Conservation (phyloP, 2,113 vertebrate species). For the Malurus cyaneus region DNA sequence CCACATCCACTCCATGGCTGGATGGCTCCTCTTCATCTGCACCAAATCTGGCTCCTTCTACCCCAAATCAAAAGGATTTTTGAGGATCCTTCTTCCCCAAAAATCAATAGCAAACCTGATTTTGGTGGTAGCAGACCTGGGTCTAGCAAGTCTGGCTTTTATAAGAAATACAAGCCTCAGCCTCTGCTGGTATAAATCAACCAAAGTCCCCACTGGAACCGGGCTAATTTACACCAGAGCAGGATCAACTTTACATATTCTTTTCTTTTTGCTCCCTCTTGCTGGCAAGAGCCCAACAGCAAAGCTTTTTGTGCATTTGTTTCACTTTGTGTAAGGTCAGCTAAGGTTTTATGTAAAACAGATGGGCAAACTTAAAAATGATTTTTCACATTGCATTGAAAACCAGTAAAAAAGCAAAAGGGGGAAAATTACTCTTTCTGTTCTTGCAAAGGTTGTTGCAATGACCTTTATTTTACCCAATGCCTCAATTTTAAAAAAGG, state of each 20-base stretch:
- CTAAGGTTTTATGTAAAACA: conserved; percentile 65
- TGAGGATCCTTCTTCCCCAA: not conserved
- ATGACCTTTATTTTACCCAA: conserved; percentile 51
- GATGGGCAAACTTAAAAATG: conserved; percentile 56
- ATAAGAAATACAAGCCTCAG: not conserved
- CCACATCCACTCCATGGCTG: not conserved
- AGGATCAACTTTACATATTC: conserved; percentile 28
- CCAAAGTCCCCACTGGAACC: not conserved
- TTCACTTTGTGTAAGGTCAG: conserved; percentile 59
- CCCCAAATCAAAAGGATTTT: too few relatives aligned
- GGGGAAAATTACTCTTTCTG: not conserved
- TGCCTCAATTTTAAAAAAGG: conserved; percentile 12
- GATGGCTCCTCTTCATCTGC: not conserved
- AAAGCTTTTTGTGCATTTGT: conserved; percentile 54
- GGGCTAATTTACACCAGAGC: conserved; percentile 57
- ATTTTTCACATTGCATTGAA: conserved; percentile 48
- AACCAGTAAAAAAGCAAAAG: conserved; percentile 31
- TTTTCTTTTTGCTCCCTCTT: not conserved
- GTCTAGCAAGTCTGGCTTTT: not conserved
- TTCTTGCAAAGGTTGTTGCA: conserved; percentile 23
- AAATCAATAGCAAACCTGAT: not conserved
- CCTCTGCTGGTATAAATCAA: conserved; percentile 50
- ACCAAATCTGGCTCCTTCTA: not conserved
- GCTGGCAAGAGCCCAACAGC: conserved; percentile 36
- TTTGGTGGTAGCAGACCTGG: not conserved